Percentiles rank a stretch among this genome's conserved stretches.
These are phyloP conservation scores for Drosophila mojavensis DNA, from an alignment of 1,140 invertebrate species.

Conservation along the genomic window DNA sequence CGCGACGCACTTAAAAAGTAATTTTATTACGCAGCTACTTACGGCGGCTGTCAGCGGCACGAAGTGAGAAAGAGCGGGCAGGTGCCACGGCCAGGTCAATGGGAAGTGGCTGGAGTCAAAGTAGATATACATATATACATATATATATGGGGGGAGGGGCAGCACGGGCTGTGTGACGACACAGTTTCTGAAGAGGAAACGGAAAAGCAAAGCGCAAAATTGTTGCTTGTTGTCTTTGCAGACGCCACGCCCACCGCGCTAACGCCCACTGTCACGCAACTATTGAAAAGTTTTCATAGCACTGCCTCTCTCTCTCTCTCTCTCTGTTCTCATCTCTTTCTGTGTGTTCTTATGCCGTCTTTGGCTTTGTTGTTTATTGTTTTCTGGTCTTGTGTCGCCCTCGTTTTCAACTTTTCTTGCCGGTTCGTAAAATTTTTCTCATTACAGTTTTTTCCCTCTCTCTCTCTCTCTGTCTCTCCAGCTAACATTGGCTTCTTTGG, in stretches of 20 bases:
- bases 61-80: conserved; percentile 6
- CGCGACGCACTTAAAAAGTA: conserved; percentile 75
- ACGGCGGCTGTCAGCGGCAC: conserved; percentile 54
- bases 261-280: conserved; percentile 65
- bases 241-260: conserved; percentile 11
- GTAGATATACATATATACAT: neutral
- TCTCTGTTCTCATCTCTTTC: neutral
- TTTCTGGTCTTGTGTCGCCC: conserved; percentile 33
- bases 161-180: neutral
- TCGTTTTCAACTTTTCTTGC: conserved; percentile 42
- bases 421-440: conserved; percentile 64
- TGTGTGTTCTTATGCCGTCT: neutral
- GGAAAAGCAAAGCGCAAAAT: conserved; percentile 54
- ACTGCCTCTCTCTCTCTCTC: conserved; percentile 1
- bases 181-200: conserved; percentile 43
- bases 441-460: conserved; percentile 53
- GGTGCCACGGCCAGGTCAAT: conserved; percentile 5
- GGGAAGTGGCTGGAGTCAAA: neutral
- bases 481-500: neutral
- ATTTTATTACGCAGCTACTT: conserved; percentile 81
- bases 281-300: conserved; percentile 51
- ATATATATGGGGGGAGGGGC: neutral
- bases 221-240: conserved; percentile 44
- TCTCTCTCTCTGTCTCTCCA: neutral
- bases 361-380: conserved; percentile 60